Base-by-base conservation (phyloP, 2,797 vertebrate genomes). In the Huso huso region DNA sequence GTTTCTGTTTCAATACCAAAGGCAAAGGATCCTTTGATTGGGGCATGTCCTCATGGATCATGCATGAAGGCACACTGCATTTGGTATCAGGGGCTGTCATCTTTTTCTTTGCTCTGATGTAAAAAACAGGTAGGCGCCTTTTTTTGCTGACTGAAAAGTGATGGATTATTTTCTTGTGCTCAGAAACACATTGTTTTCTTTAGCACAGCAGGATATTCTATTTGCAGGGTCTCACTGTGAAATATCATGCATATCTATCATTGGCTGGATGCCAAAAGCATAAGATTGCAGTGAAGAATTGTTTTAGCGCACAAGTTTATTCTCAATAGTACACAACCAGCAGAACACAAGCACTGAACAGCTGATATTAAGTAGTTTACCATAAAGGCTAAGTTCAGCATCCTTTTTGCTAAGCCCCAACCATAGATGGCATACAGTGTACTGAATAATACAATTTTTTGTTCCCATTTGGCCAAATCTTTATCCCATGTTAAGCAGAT, bases 161-260 rank as follows among this genome's bases (percentile, higher is more conserved):
- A 96, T 96, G 93, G 93, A 96, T 98, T 89, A 91, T 92, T 91
- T 93, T 95, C 92, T 93, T 87, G 91, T 90, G 89, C 90, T 92
- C 93, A 91, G 93, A 94, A 97, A 93, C 93, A 94, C 94, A 93
- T 92, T 97, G 94, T 97, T 98, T 96, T 96, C 94, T 94, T 98
- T 95, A 95, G 94, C 95, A 92, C 95, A 97, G 95, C 95, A 96
- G 95, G 96, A 93, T 92, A 94, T 97, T 94, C 93, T 95, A 94
- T 97, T 97, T 95, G 92, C 93, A 87, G 88, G 89, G 90, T 88
- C 87, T 93, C 91, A 87, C 88, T 81, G 86, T 93, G 93, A 95
- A 94, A 93, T 93, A 96, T 93, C 90, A 93, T 87, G 91, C 87
- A 93, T 91, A 95, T 97, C 92, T 95, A 85, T 92, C 83, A 82